A percentile compares a stretch with the other conserved stretches of the same genome.
Conservation (phyloP, 1,140 invertebrate genomes). For the Pogonomyrmex barbatus region DNA sequence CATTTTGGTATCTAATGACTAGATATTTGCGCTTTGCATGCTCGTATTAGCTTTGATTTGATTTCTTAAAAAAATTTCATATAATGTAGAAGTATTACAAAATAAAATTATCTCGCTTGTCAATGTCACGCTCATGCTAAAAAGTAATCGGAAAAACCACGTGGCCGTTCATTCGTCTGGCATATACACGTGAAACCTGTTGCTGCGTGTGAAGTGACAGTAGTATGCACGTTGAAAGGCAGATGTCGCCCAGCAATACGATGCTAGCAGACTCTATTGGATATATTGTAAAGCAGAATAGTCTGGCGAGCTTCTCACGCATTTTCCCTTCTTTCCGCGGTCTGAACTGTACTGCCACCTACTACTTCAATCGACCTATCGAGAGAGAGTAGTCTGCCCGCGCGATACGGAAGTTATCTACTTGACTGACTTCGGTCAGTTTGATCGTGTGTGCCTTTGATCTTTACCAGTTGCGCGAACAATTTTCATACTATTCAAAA, state of each 20-base stretch:
- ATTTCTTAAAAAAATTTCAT: slow-evolving; percentile 7
- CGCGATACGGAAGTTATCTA: slow-evolving; percentile 83
- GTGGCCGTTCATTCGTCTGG: background rate
- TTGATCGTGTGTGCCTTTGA: background rate
- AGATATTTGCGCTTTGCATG: background rate
- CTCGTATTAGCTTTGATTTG: background rate
- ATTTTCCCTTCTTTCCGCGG: slow-evolving; percentile 44
- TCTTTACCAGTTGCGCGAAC: slow-evolving; percentile 45
- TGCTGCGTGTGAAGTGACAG: slow-evolving; percentile 54
- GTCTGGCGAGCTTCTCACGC: slow-evolving; percentile 9
- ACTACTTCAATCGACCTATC: slow-evolving; percentile 72
- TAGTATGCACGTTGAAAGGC: slow-evolving; percentile 48
- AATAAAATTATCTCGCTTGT: background rate
- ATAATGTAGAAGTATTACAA: no score
- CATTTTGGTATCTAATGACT: background rate
- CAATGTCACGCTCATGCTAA: background rate
- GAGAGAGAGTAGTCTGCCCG: slow-evolving; percentile 72
- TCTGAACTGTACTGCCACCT: slow-evolving; percentile 83
- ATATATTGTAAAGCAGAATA: slow-evolving; percentile 58
- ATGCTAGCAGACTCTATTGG: slow-evolving; percentile 67
- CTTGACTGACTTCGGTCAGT: slow-evolving; percentile 58
- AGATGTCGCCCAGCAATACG: slow-evolving; percentile 77
- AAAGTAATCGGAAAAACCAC: slow-evolving; percentile 13
- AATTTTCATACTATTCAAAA: background rate
- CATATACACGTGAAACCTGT: slow-evolving; percentile 69